Percentiles rank a stretch among this genome's conserved stretches.
phyloP scores from a whole-genome alignment of 1,140 invertebrate genomes.

The Tribolium castaneum region DNA sequence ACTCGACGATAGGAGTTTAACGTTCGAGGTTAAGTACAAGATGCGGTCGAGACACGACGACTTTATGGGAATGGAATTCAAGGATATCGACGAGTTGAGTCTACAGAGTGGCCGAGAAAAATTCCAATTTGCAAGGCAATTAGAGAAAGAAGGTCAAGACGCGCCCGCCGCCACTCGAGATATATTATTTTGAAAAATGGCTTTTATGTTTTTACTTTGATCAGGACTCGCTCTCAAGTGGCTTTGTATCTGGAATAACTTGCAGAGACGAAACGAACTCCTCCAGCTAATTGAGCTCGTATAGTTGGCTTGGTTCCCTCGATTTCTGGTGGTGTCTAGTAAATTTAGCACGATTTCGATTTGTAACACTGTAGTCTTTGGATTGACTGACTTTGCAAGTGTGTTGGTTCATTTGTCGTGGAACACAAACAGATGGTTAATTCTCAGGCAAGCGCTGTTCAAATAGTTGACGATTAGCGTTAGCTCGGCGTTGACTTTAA shows the following conservation, averaged over 20 bases:
- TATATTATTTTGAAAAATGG: background rate
- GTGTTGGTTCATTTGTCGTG: background rate
- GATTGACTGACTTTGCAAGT: background rate
- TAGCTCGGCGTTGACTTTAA: background rate
- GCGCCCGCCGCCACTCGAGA: background rate
- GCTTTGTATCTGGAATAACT: background rate
- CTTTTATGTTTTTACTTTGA: background rate
- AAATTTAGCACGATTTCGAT: background rate
- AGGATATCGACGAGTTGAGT: background rate
- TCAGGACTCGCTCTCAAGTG: background rate
- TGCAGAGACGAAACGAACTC: background rate
- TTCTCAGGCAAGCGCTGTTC: background rate
- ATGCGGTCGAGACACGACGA: constrained; percentile 18
- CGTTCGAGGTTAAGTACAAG: constrained; percentile 15
- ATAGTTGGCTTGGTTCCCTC: background rate
- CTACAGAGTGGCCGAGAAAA: background rate
- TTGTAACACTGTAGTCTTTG: background rate
- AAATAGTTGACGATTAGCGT: background rate
- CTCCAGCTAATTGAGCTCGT: background rate
- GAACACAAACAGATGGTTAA: background rate
- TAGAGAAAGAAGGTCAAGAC: background rate
- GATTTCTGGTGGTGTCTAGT: background rate
- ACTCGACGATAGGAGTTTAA: constrained; percentile 18
- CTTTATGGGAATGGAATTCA: background rate
- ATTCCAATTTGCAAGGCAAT: background rate